These are phyloP conservation scores for Julus scandinavius DNA, from an alignment of 2,888 invertebrate genomes.

Conservation along the genomic window DNA sequence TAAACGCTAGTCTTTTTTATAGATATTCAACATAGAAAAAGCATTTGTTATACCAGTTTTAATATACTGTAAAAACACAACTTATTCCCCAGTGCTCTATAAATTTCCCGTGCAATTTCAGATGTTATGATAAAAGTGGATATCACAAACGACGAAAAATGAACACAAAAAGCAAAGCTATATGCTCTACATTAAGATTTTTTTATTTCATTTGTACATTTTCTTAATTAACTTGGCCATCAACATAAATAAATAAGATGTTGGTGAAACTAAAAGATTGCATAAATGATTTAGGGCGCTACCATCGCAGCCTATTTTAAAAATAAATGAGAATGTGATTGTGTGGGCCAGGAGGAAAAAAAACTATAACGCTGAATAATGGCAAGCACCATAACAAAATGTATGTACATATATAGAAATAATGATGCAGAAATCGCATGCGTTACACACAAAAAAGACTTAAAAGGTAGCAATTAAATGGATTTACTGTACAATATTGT, in stretches of 20 bases:
- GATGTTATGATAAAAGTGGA: not conserved
- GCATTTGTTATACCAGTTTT: not conserved
- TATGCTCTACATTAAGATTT: conserved; percentile 23
- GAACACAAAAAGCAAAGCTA: not conserved
- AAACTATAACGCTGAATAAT: conserved; percentile 14
- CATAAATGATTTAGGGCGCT: conserved; percentile 36
- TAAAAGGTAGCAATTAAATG: not conserved
- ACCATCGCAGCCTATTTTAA: not conserved
- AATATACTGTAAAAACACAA: no score
- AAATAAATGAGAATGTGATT: conserved; percentile 25
- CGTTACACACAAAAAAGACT: not conserved
- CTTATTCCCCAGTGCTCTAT: no score
- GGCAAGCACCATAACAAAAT: conserved; percentile 42
- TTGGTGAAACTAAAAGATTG: conserved; percentile 30
- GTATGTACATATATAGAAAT: conserved; percentile 13
- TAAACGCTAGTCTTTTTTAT: not conserved
- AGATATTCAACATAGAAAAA: not conserved
- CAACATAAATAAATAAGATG: conserved; percentile 45
- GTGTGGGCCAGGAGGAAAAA: conserved; percentile 1
- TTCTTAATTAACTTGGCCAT: conserved; percentile 42
- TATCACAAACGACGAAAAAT: not conserved
- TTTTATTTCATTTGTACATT: conserved; percentile 46
- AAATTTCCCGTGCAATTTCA: not conserved
- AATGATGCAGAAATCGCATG: conserved; percentile 26
- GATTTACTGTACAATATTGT: not conserved